Conservation (phyloP, 2,113 vertebrate genomes). For the Phrynosoma platyrhinos region DNA sequence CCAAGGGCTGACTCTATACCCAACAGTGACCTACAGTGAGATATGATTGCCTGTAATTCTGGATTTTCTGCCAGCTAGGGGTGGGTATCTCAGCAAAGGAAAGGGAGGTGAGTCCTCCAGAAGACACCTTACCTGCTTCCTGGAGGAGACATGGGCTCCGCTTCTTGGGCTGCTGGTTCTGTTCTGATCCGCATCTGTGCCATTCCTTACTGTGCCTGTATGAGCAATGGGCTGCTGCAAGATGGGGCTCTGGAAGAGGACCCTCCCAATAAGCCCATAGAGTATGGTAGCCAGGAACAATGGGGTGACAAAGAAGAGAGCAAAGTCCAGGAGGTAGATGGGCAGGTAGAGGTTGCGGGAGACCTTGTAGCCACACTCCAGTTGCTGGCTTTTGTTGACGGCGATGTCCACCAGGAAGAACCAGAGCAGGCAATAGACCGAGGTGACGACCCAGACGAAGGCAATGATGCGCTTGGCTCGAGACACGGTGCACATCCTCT, state of each 20-base stretch:
- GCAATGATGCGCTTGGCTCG: constrained; percentile 81
- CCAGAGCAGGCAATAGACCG: constrained; percentile 84
- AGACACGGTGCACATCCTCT: constrained; percentile 81
- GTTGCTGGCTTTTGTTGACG: constrained; percentile 64
- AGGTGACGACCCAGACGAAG: constrained; percentile 79
- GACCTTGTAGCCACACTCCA: constrained; percentile 83
- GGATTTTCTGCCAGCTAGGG: neutral
- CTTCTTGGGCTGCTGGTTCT: constrained; percentile 54
- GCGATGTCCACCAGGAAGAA: constrained; percentile 87
- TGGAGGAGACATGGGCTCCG: constrained; percentile 76
- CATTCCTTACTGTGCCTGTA: constrained; percentile 59
- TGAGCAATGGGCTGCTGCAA: constrained; percentile 63
- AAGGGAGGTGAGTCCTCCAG: too few species aligned
- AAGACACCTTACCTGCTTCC: constrained; percentile 80
- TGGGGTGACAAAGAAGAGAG: constrained; percentile 82
- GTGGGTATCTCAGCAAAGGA: neutral
- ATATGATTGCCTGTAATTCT: neutral
- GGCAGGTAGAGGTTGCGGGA: constrained; percentile 85
- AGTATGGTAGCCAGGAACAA: constrained; percentile 81
- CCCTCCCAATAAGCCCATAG: constrained; percentile 80
- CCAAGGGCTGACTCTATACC: too few species aligned
- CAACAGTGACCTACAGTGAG: too few species aligned
- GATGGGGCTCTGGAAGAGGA: constrained; percentile 79
- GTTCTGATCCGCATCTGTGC: neutral
- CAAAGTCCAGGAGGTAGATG: constrained; percentile 86